These are phyloP conservation scores for Acanthopagrus latus DNA, from an alignment of 2,797 vertebrate species.

Conservation along the genomic window DNA sequence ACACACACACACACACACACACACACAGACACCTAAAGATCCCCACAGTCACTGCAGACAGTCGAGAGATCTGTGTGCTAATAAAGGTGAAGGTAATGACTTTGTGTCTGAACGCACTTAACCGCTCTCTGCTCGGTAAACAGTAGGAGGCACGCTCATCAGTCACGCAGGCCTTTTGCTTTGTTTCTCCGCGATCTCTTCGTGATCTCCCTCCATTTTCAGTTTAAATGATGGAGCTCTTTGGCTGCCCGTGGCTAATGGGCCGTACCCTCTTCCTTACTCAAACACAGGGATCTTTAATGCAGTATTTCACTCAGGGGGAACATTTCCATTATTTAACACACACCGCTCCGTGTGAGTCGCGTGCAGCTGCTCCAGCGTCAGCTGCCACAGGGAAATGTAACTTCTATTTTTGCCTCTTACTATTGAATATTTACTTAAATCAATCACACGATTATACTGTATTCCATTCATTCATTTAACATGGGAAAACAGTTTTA, in stretches of 20 bases:
- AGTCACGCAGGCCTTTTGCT: conserved; percentile 1
- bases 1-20: conserved; percentile 13
- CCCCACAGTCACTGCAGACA: neutral
- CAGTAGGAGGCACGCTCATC: conserved; percentile 17
- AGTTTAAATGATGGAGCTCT: conserved; percentile 16
- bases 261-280: conserved; percentile 55
- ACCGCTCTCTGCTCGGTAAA: conserved; percentile 8
- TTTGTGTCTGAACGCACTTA: conserved; percentile 24
- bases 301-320: conserved; percentile 59
- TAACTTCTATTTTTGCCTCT: neutral
- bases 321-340: conserved; percentile 67
- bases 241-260: conserved; percentile 64
- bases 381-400: neutral
- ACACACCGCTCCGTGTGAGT: conserved; percentile 14
- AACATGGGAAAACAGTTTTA: neutral
- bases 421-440: neutral
- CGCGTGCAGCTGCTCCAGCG: conserved; percentile 14
- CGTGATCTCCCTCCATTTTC: neutral
- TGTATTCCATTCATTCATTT: neutral
- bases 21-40: conserved; percentile 7
- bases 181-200: neutral
- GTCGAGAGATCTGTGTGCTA: conserved; percentile 24
- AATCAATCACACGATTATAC: neutral
- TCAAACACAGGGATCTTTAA: conserved; percentile 59
- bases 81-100: conserved; percentile 33